phyloP scores from a whole-genome alignment of 2,113 vertebrate species.

The Psettodes erumei region DNA sequence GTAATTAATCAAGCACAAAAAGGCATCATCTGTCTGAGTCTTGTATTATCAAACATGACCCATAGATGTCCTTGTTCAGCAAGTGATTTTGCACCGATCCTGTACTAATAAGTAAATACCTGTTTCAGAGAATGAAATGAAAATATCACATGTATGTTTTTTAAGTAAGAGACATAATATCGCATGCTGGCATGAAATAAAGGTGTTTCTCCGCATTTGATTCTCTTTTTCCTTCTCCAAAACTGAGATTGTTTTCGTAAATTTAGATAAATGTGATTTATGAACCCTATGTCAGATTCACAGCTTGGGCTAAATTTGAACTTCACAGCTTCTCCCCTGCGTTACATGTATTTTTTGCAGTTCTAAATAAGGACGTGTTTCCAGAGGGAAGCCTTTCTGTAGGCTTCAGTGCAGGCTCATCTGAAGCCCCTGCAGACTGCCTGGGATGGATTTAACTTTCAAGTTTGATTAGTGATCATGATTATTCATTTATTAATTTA shows the following conservation, averaged over 20 bases:
- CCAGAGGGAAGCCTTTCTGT: constrained; percentile 34
- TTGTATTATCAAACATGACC: constrained; percentile 64
- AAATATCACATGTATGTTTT: constrained; percentile 15
- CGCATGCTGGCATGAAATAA: constrained; percentile 11
- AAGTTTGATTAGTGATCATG: constrained; percentile 35
- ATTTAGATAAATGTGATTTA: constrained; percentile 7
- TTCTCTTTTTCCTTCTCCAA: not conserved
- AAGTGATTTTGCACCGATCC: constrained; percentile 50
- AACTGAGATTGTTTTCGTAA: not conserved
- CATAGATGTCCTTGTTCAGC: constrained; percentile 82
- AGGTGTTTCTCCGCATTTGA: not conserved
- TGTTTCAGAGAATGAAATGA: constrained; percentile 35
- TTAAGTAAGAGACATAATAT: constrained; percentile 24
- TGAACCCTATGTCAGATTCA: not conserved
- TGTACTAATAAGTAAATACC: constrained; percentile 16
- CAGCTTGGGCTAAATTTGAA: constrained; percentile 21
- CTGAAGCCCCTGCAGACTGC: constrained; percentile 30
- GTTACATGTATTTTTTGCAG: not conserved
- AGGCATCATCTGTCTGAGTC: not conserved
- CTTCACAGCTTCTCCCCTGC: not conserved
- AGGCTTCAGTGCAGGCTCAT: constrained; percentile 53
- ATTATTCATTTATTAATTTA: constrained; percentile 49
- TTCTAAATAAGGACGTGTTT: constrained; percentile 43
- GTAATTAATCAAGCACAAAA: not conserved
- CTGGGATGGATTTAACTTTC: constrained; percentile 41